phyloP scores from a whole-genome alignment of 2,888 invertebrate species.

The Chalcosyrphus nemorum region DNA sequence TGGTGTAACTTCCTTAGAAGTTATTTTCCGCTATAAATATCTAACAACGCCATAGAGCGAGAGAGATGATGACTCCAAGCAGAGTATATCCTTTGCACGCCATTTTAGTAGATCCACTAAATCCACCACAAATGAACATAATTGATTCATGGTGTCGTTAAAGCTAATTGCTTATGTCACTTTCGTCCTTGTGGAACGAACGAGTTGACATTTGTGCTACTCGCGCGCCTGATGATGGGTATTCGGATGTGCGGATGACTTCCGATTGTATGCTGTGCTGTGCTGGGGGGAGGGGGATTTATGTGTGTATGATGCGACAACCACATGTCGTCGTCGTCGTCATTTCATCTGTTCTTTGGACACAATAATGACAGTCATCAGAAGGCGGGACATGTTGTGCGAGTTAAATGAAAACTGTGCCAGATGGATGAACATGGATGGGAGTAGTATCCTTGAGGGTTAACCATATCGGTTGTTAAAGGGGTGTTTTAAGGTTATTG shows the following conservation, averaged over 20 bases:
- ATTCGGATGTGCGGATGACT: conserved; percentile 44
- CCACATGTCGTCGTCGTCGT: too few relatives aligned
- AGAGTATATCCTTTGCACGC: conserved; percentile 37
- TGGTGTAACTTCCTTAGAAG: conserved; percentile 11
- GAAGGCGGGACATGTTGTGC: too few relatives aligned
- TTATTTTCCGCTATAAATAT: conserved; percentile 18
- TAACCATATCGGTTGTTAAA: too few relatives aligned
- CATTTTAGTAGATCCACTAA: conserved; percentile 52
- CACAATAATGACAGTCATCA: too few relatives aligned
- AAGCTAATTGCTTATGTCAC: conserved; percentile 64
- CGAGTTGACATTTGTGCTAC: conserved; percentile 56
- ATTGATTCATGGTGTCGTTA: conserved; percentile 70
- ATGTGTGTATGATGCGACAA: too few relatives aligned
- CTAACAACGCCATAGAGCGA: neutral
- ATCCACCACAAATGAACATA: conserved; percentile 63
- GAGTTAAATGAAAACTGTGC: too few relatives aligned
- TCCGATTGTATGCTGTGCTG: conserved; percentile 28
- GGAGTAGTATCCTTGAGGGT: too few relatives aligned
- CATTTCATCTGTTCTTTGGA: too few relatives aligned
- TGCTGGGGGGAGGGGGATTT: too few relatives aligned
- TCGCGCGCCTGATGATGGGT: neutral
- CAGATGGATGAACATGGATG: too few relatives aligned
- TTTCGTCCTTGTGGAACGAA: conserved; percentile 41
- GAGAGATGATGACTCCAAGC: conserved; percentile 6
- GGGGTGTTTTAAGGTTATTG: too few relatives aligned